phyloP scores from a whole-genome alignment of 2,797 vertebrate genomes.

The Pseudopleuronectes americanus region DNA sequence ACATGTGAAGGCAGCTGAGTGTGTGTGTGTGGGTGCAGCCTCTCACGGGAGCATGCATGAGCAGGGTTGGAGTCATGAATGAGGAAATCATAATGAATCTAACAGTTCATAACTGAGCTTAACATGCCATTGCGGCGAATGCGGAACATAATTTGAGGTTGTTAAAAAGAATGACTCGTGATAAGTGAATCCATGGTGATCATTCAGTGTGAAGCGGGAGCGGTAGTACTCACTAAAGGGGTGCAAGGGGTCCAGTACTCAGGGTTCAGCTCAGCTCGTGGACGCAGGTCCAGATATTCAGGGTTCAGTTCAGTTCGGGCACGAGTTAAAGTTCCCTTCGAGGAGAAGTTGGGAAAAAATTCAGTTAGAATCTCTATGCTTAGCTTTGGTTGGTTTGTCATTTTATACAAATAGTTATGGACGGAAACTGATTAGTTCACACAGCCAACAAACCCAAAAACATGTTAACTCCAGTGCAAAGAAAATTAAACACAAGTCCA shows the following conservation, averaged over 20 bases:
- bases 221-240: constrained; percentile 86
- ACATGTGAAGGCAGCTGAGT: constrained; percentile 27
- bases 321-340: constrained; percentile 86
- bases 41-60: constrained; percentile 26
- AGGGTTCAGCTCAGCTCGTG: constrained; percentile 86
- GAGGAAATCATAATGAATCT: constrained; percentile 34
- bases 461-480: neutral
- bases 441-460: constrained; percentile 13
- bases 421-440: constrained; percentile 13
- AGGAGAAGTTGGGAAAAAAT: constrained; percentile 64
- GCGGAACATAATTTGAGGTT: constrained; percentile 32
- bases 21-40: constrained; percentile 14
- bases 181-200: constrained; percentile 55
- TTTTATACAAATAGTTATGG: constrained; percentile 4
- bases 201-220: constrained; percentile 56
- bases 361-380: constrained; percentile 59
- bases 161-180: constrained; percentile 48
- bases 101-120: constrained; percentile 33
- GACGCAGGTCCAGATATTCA: constrained; percentile 89
- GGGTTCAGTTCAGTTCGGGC: constrained; percentile 88
- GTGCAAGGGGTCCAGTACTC: constrained; percentile 90
- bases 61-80: constrained; percentile 43
- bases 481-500: constrained; percentile 23
- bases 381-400: constrained; percentile 10
- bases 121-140: constrained; percentile 34